These are phyloP conservation scores for Numenius arquata DNA, from an alignment of 2,113 vertebrate species.

Conservation along the genomic window DNA sequence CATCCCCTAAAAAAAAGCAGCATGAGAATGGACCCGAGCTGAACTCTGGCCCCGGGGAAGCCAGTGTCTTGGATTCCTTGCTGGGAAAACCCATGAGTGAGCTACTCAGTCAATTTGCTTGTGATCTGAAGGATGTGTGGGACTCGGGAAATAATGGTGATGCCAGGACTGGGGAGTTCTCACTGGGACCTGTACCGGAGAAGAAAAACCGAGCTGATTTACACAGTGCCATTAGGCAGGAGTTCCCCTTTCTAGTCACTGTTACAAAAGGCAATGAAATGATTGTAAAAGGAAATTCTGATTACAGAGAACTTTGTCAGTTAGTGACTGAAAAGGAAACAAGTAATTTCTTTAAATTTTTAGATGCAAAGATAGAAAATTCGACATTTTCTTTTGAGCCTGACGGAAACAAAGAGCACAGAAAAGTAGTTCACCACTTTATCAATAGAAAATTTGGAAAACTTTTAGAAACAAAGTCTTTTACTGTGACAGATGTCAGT, in stretches of 20 bases:
- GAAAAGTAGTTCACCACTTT: slow-evolving; percentile 90
- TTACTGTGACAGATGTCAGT: slow-evolving; percentile 47
- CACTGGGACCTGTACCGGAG: slow-evolving; percentile 78
- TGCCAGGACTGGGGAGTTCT: slow-evolving; percentile 67
- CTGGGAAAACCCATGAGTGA: slow-evolving; percentile 73
- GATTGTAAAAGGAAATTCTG: slow-evolving; percentile 82
- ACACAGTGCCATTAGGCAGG: slow-evolving; percentile 84
- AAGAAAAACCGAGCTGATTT: slow-evolving; percentile 82
- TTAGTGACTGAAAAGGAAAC: slow-evolving; percentile 88
- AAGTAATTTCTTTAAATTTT: slow-evolving; percentile 87
- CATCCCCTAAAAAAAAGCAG: not conserved
- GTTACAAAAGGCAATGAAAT: slow-evolving; percentile 83
- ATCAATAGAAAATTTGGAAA: slow-evolving; percentile 89
- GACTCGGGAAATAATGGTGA: not conserved
- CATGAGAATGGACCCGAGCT: not conserved
- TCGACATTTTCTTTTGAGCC: slow-evolving; percentile 85
- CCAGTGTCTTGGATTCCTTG: slow-evolving; percentile 61
- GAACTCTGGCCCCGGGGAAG: not conserved
- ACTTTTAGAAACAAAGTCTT: slow-evolving; percentile 92
- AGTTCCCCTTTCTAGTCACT: slow-evolving; percentile 89
- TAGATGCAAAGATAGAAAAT: slow-evolving; percentile 85
- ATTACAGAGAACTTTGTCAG: slow-evolving; percentile 83
- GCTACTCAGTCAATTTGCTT: slow-evolving; percentile 77
- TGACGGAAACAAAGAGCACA: slow-evolving; percentile 84
- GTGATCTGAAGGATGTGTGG: slow-evolving; percentile 59